A percentile compares a stretch with the other conserved stretches of the same genome.
Conservation (phyloP, 1,140 invertebrate genomes). For the Drosophila pectinifera region DNA sequence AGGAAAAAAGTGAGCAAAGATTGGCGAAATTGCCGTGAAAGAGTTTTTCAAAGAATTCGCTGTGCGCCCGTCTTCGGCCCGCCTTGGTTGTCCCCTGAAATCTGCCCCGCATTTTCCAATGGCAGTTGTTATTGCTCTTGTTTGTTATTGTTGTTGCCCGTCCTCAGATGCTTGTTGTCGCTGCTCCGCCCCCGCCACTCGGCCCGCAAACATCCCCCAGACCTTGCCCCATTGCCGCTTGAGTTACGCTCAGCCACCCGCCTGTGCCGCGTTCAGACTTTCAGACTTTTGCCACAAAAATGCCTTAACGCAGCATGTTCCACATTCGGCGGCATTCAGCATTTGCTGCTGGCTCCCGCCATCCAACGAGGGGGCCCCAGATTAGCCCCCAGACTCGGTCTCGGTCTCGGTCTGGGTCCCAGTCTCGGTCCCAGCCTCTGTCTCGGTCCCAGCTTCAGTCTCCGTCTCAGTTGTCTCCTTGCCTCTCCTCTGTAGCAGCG, state of each 20-base stretch:
- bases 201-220: background rate
- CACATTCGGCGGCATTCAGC: slow-evolving; percentile 55
- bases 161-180: slow-evolving; percentile 54
- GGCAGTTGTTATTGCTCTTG: slow-evolving; percentile 43
- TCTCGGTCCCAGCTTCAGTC: background rate
- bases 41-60: slow-evolving; percentile 43
- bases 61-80: slow-evolving; percentile 11
- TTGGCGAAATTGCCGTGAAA: slow-evolving; percentile 43
- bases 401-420: background rate
- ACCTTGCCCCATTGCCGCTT: slow-evolving; percentile 25
- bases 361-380: slow-evolving; percentile 23
- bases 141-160: slow-evolving; percentile 55
- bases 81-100: background rate
- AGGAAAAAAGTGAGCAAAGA: slow-evolving; percentile 18
- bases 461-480: background rate
- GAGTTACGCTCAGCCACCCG: slow-evolving; percentile 51
- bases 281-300: slow-evolving; percentile 54
- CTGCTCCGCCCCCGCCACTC: background rate
- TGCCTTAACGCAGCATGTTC: slow-evolving; percentile 70
- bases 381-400: slow-evolving; percentile 47
- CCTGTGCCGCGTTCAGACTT: slow-evolving; percentile 45
- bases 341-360: slow-evolving; percentile 2
- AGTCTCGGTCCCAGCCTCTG: too few species aligned
- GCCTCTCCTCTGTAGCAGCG: too few species aligned
- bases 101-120: background rate